These are phyloP conservation scores for Dryadula phaetusa DNA, from an alignment of 2,888 invertebrate species.

Conservation along the genomic window DNA sequence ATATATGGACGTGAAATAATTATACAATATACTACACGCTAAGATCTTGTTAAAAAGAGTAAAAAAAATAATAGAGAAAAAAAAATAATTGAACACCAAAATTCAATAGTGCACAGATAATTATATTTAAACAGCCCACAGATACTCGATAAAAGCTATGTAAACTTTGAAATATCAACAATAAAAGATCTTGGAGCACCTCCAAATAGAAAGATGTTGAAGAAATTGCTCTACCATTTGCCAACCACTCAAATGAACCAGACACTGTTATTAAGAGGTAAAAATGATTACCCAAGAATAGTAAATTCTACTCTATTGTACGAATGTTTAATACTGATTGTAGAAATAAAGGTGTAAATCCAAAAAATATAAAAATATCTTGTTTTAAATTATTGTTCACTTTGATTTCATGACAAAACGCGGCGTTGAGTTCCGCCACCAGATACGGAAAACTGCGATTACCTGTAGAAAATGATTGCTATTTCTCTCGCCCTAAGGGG, in stretches of 20 bases:
- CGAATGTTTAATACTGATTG: constrained; percentile 16
- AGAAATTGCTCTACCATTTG: constrained; percentile 54
- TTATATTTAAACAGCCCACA: constrained; percentile 50
- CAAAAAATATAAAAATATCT: too few species aligned
- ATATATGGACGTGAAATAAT: too few species aligned
- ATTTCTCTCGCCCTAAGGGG: too few species aligned
- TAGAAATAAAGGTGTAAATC: too few species aligned
- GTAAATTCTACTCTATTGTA: constrained; percentile 16
- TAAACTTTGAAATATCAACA: constrained; percentile 62
- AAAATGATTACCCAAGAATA: constrained; percentile 52
- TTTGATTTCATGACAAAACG: too few species aligned
- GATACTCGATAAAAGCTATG: constrained; percentile 62
- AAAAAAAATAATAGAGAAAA: too few species aligned
- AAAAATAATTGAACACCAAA: not conserved
- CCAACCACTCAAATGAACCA: constrained; percentile 52
- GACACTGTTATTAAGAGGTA: constrained; percentile 57
- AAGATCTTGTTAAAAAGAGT: too few species aligned
- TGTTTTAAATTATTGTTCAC: too few species aligned
- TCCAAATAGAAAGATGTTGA: constrained; percentile 73
- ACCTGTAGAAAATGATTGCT: too few species aligned
- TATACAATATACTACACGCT: too few species aligned
- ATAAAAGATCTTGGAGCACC: constrained; percentile 74
- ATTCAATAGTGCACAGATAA: constrained; percentile 12
- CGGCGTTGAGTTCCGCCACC: too few species aligned
- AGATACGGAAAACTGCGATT: too few species aligned